A percentile compares a stretch with the other conserved stretches of the same genome.
phyloP scores from a whole-genome alignment of 2,797 vertebrate genomes.

The Schizothorax lantsangensis region DNA sequence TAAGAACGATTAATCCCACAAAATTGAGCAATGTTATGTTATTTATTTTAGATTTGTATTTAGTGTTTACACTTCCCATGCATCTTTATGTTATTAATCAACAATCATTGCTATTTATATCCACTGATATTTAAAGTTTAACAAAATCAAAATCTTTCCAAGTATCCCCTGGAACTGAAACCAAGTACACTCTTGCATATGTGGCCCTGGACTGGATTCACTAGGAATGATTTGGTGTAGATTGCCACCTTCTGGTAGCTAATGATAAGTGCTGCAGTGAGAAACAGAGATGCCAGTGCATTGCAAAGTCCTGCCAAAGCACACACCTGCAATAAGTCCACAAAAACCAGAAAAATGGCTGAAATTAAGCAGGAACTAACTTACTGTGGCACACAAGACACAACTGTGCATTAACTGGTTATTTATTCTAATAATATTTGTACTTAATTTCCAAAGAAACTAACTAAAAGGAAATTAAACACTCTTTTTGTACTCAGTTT shows the following conservation, averaged over 20 bases:
- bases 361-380: background rate
- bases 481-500: background rate
- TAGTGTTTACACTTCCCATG: no score
- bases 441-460: background rate
- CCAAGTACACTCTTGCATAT: background rate
- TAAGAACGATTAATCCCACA: background rate
- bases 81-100: background rate
- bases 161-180: background rate
- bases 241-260: conserved; percentile 75
- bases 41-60: background rate
- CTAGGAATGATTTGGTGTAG: conserved; percentile 55
- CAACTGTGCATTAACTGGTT: background rate
- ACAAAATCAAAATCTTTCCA: background rate
- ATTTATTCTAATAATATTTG: background rate
- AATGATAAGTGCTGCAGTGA: background rate
- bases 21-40: background rate
- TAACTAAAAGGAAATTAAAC: conserved; percentile 10
- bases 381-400: background rate
- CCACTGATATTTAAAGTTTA: background rate
- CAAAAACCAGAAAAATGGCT: background rate
- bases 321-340: background rate
- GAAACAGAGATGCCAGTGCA: conserved; percentile 31
- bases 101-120: background rate
- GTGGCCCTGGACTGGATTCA: background rate
- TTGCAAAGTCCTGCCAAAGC: conserved; percentile 14